Conservation (phyloP, 1,140 invertebrate genomes). For the Brachionus calyciflorus region DNA sequence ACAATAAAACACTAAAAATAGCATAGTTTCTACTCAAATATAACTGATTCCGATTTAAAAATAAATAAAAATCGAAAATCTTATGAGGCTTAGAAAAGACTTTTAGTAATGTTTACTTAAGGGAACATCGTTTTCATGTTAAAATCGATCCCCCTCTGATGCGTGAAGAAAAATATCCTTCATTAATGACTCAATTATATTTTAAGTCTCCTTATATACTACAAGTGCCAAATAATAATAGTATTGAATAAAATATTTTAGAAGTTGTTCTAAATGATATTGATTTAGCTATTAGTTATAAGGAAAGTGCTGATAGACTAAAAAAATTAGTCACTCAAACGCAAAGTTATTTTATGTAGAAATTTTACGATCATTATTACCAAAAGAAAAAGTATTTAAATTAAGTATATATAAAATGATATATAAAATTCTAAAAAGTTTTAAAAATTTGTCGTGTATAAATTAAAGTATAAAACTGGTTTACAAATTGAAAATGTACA, state of each 20-base stretch:
- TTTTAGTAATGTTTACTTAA: no score
- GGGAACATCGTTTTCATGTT: no score
- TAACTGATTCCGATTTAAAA: no score
- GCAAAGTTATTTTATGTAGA: not conserved
- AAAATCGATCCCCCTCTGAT: no score
- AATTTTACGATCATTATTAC: not conserved
- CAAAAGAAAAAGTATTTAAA: not conserved
- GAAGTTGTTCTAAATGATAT: constrained; percentile 39
- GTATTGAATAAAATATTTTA: not conserved
- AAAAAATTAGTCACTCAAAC: constrained; percentile 36
- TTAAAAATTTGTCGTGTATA: no score
- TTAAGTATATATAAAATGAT: not conserved
- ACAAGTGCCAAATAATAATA: not conserved
- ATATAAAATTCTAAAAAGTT: no score
- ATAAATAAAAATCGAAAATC: no score
- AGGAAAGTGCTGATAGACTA: constrained; percentile 20
- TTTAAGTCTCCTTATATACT: not conserved
- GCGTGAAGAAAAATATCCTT: not conserved
- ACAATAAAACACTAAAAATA: no score
- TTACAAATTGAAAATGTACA: constrained; percentile 33
- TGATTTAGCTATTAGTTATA: not conserved
- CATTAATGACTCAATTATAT: not conserved
- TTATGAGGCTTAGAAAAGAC: no score
- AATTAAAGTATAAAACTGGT: constrained; percentile 1
- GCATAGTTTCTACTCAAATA: no score